Evolutionary conservation across 2,113 vertebrate species (phyloP).

Genomic region (Atlantisia rogersi): DNA sequence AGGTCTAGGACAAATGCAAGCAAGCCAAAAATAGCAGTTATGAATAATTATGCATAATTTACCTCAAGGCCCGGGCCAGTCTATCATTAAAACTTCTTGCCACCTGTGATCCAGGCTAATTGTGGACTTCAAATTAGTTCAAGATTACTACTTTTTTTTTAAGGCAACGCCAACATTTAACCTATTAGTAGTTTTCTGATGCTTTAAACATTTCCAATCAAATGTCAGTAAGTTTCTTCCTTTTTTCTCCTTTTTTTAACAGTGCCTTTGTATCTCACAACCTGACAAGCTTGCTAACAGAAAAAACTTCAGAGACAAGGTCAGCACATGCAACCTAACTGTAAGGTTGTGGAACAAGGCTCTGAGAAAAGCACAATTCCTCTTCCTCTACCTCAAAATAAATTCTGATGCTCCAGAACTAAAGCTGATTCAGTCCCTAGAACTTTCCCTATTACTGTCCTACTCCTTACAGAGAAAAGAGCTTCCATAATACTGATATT

Average conservation of each 20-base stretch:
- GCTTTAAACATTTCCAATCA: conserved; percentile 50
- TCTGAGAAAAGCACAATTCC: not conserved
- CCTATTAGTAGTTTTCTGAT: conserved; percentile 35
- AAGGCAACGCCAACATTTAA: conserved; percentile 43
- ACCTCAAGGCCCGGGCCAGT: conserved; percentile 88
- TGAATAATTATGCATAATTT: conserved; percentile 98
- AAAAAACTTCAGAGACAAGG: not conserved
- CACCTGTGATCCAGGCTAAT: conserved; percentile 76
- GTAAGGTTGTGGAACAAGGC: not conserved
- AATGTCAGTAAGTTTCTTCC: not conserved
- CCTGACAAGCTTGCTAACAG: not conserved
- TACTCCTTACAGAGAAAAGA: not conserved
- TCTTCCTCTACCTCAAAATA: not conserved
- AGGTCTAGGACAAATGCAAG: conserved; percentile 90
- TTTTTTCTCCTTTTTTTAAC: not conserved
- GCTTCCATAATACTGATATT: not conserved
- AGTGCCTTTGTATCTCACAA: conserved; percentile 5
- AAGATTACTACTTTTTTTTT: conserved; percentile 47
- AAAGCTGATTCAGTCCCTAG: not conserved
- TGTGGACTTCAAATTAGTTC: conserved; percentile 76
- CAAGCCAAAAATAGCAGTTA: conserved; percentile 91
- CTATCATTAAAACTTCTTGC: conserved; percentile 80
- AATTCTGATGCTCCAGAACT: not conserved
- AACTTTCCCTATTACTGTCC: not conserved
- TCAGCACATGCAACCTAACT: not conserved